phyloP scores from a whole-genome alignment of 2,888 invertebrate species.

The Sesia bembeciformis region DNA sequence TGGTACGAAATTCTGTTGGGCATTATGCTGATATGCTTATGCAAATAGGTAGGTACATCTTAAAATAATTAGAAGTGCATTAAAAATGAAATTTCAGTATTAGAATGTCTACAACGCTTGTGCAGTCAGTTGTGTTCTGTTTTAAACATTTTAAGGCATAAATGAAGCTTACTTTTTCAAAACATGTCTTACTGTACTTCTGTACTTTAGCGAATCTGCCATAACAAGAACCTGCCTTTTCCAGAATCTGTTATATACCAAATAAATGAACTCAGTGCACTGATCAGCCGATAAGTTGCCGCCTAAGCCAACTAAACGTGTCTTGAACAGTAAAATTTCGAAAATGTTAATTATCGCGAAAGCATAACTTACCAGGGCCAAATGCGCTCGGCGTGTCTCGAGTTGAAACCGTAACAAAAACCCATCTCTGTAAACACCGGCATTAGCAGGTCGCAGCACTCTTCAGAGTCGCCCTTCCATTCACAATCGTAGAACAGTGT shows the following conservation, averaged over 20 bases:
- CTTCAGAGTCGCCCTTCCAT: conserved; percentile 78
- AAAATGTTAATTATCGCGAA: neutral
- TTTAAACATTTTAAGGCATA: too few relatives aligned
- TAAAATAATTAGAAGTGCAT: neutral
- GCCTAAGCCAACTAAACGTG: too few relatives aligned
- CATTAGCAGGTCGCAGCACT: conserved; percentile 78
- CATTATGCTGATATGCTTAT: too few relatives aligned
- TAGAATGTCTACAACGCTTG: too few relatives aligned
- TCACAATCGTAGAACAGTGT: conserved; percentile 76
- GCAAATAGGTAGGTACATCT: neutral
- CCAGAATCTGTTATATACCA: neutral
- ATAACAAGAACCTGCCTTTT: too few relatives aligned
- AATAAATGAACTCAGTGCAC: neutral
- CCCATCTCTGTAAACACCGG: conserved; percentile 85
- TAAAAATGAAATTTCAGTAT: too few relatives aligned
- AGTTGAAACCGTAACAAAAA: conserved; percentile 83
- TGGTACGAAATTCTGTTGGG: too few relatives aligned
- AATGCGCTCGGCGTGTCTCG: conserved; percentile 68
- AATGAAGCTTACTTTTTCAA: too few relatives aligned
- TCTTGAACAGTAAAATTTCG: too few relatives aligned
- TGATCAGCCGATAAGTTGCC: neutral
- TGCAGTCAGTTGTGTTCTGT: too few relatives aligned
- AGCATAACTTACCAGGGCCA: conserved; percentile 66
- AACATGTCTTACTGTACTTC: too few relatives aligned
- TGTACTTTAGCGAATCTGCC: too few relatives aligned